A percentile compares a stretch with the other conserved stretches of the same genome.
Conservation (phyloP, 2,797 vertebrate genomes). For the Propithecus deckenii region DNA sequence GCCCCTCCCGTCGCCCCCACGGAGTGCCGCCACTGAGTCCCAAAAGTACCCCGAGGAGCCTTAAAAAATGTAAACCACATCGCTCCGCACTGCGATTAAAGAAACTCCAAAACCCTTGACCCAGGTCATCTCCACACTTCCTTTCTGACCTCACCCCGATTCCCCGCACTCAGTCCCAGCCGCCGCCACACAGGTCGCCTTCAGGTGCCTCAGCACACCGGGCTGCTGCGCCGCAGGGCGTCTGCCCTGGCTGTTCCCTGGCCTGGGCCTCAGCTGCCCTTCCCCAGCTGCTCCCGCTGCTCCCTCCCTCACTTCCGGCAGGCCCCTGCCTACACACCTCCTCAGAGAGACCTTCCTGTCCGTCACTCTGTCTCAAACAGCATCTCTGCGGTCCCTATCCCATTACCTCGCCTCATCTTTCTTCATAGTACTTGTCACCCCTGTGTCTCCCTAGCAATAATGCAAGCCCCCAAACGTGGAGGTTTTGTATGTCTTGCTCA, state of each 20-base stretch:
- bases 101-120: neutral
- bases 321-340: neutral
- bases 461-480: neutral
- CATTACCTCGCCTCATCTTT: neutral
- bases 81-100: neutral
- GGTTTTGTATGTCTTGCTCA: neutral
- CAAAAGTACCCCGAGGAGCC: neutral
- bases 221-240: neutral
- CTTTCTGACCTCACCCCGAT: neutral
- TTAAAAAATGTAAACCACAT: neutral
- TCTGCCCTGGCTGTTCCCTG: neutral
- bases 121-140: neutral
- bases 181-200: neutral
- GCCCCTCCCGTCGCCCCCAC: neutral
- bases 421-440: neutral
- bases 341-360: neutral
- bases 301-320: neutral
- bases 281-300: rapidly evolving
- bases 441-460: neutral
- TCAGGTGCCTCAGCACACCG: no score
- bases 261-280: no score
- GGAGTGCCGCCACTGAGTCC: neutral
- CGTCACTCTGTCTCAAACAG: neutral
- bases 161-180: neutral
- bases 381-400: neutral